Conservation (phyloP, 1,140 invertebrate genomes). For the Ectropis grisescens region DNA sequence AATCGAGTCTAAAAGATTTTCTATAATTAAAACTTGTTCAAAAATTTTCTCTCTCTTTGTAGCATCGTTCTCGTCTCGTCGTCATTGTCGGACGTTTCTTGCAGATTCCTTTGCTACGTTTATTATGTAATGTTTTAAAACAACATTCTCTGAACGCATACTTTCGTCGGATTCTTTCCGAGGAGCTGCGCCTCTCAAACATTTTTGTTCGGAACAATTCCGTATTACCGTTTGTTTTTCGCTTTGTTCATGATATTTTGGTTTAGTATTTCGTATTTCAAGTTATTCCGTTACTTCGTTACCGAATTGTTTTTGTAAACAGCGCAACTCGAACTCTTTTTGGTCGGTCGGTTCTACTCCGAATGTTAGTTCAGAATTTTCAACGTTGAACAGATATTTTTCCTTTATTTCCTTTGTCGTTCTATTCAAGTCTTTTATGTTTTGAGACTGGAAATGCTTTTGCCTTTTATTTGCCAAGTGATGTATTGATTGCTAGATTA, state of each 20-base stretch:
- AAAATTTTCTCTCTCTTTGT: conserved; percentile 11
- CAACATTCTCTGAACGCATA: conserved; percentile 21
- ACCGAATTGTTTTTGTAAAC: conserved; percentile 40
- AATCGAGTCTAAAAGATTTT: conserved; percentile 12
- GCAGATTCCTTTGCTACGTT: background rate
- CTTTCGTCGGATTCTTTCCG: conserved; percentile 21
- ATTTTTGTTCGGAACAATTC: conserved; percentile 30
- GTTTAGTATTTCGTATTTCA: conserved; percentile 26
- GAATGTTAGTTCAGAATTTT: background rate
- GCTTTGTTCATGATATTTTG: conserved; percentile 41
- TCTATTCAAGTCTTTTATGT: background rate
- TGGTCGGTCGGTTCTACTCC: conserved; percentile 15
- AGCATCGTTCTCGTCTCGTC: background rate
- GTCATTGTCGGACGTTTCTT: no score
- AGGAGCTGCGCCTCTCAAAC: conserved; percentile 16
- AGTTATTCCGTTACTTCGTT: conserved; percentile 35
- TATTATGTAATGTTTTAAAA: conserved; percentile 11
- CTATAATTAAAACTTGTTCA: conserved; percentile 15
- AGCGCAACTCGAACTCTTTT: conserved; percentile 25
- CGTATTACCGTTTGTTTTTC: conserved; percentile 27
- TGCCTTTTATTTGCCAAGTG: no score
- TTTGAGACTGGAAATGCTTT: background rate
- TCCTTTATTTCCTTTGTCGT: background rate
- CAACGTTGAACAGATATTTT: conserved; percentile 1
- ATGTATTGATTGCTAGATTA: no score